Conservation (phyloP, 2,113 vertebrate genomes). For the Tylochromis polylepis region DNA sequence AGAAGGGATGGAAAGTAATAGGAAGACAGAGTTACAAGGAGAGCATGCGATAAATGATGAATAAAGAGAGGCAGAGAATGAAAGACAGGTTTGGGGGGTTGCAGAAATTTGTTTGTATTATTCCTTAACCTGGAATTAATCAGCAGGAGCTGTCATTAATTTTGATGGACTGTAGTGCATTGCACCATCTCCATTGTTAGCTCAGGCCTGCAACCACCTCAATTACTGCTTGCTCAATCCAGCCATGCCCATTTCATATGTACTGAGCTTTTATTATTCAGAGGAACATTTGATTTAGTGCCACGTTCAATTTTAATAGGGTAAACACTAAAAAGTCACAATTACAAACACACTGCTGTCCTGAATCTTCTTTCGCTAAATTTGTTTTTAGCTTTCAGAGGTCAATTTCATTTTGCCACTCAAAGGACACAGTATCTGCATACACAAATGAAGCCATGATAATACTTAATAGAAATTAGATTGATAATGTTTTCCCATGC, state of each 20-base stretch:
- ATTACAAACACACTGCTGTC: constrained; percentile 19
- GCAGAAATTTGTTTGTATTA: background rate
- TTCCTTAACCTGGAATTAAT: constrained; percentile 41
- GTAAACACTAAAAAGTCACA: constrained; percentile 43
- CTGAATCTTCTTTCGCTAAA: constrained; percentile 7
- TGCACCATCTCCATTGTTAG: background rate
- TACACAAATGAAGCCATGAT: background rate
- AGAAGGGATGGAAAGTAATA: background rate
- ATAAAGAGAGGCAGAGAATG: background rate
- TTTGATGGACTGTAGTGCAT: background rate
- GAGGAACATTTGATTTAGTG: constrained; percentile 38
- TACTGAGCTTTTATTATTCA: constrained; percentile 19
- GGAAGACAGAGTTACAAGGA: background rate
- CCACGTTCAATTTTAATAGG: constrained; percentile 34
- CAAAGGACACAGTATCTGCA: background rate
- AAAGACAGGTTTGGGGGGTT: background rate
- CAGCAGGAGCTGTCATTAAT: constrained; percentile 16
- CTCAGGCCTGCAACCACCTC: background rate
- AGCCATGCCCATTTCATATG: constrained; percentile 9
- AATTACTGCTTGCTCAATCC: constrained; percentile 24
- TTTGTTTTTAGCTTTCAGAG: background rate
- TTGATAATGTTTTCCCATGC: background rate
- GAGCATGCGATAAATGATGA: background rate
- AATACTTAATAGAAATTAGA: background rate
- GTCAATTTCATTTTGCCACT: constrained; percentile 22